phyloP scores from a whole-genome alignment of 2,113 vertebrate genomes.

The Phalacrocorax brasilianus region DNA sequence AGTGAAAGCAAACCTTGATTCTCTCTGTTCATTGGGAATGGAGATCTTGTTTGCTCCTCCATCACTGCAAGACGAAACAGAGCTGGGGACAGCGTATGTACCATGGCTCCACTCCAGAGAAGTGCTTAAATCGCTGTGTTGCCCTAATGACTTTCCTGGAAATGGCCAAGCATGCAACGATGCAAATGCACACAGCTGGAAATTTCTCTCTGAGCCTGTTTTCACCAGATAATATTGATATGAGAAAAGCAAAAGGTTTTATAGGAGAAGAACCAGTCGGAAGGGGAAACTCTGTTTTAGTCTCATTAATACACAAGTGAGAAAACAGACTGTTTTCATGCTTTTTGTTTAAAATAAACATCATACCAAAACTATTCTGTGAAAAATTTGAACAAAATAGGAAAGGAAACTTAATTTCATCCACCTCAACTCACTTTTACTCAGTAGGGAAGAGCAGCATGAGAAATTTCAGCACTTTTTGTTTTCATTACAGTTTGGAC shows the following conservation, averaged over 20 bases:
- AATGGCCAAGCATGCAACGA: neutral
- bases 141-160: neutral
- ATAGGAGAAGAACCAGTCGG: neutral
- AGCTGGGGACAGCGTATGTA: rapidly evolving
- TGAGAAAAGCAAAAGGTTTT: neutral
- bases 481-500: neutral
- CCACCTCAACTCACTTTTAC: neutral
- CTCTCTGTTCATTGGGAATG: neutral
- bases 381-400: neutral
- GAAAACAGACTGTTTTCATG: neutral
- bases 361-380: neutral
- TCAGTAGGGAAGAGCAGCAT: neutral
- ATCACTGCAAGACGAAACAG: neutral
- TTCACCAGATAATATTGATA: neutral
- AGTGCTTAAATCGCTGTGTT: neutral
- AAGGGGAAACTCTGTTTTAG: neutral
- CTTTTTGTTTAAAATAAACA: neutral
- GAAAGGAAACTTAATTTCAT: neutral
- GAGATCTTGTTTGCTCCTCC: neutral
- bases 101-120: rapidly evolving
- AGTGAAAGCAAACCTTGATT: neutral
- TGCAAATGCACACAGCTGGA: conserved; percentile 7
- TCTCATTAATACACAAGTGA: neutral
- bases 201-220: conserved; percentile 8
- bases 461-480: neutral